Evolutionary conservation across 2,113 vertebrate genomes (phyloP), one percentile per base, ranked within the genome.

Genomic region (Centropus bengalensis): DNA sequence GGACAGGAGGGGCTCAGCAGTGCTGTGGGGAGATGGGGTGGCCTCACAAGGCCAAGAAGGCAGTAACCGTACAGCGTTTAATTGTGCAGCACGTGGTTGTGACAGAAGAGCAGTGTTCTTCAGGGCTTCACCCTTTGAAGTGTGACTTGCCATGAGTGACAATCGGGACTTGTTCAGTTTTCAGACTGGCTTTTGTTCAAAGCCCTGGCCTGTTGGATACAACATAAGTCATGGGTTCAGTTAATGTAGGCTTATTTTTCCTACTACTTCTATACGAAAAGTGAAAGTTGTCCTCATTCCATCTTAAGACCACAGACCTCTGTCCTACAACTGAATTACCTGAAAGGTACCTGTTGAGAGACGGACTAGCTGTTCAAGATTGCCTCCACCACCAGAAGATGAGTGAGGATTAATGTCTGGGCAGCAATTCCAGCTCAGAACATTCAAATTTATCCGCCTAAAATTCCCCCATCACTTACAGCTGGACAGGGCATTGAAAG

Each of bases 161-260:
- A 91, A n/a, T 83, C 5, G 3, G 24, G 45, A 12, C 87, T 95
- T 89, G 91, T 76, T 93, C 58, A 21, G 70, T 69, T 79, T 70
- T 94, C 84, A 89, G 60, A 66, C 71, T 71, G 59, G 56, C 86
- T 96, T 95, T 95, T 91, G 89, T 96, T 91, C 78, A 12, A 3
- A 32, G 87, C 87, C 66, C 55, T 66, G 84, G 64, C 89, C 81
- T 8, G 0, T 15, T 91, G 84, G 63, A 20, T 42, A 27, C 51
- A 12, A 36, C 24, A 59, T 70, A 82, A 85, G 86, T 84, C 67
- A 81, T 42, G 51, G 69, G 59, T 66, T 84, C 78, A 60, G 49
- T 49, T 58, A 62, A 58, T n/a, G 4, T 24, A 16, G 3, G 0
- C 24, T 33, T 54, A 81, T 6, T 84, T 6, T 52, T 5, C 27